Percentiles rank a stretch among this genome's conserved stretches.
phyloP scores from a whole-genome alignment of 2,888 invertebrate genomes.

The Adineta ricciae region DNA sequence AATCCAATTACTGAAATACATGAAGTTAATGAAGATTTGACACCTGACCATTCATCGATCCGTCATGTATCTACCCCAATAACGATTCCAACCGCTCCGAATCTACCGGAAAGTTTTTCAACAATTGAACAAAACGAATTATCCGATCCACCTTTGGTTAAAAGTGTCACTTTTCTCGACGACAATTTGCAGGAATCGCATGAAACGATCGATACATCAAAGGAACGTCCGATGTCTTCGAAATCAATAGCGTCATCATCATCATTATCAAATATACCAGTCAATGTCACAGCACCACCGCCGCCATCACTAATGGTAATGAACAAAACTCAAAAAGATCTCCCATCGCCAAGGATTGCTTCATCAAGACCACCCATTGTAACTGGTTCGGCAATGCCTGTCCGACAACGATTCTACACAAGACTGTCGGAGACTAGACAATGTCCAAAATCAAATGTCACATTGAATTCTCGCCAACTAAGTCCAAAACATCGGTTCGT shows the following conservation, averaged over 20 bases:
- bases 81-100: neutral
- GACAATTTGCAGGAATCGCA: neutral
- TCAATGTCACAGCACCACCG: neutral
- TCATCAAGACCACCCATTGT: neutral
- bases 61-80: neutral
- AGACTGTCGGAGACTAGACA: neutral
- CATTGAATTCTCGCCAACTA: neutral
- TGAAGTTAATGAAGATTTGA: neutral
- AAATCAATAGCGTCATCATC: too few relatives aligned
- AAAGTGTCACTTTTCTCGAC: neutral
- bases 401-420: neutral
- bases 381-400: neutral
- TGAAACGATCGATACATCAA: neutral
- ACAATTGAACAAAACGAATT: neutral
- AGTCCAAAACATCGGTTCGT: neutral
- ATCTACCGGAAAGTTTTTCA: neutral
- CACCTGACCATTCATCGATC: neutral
- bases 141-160: neutral
- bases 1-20: neutral
- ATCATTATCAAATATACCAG: neutral
- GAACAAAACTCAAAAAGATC: neutral
- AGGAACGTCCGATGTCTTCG: neutral
- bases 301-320: neutral
- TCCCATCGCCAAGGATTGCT: too few relatives aligned
- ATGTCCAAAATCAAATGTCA: neutral